Evolutionary conservation across 2,797 vertebrate genomes (phyloP), one percentile per base, ranked within the genome.

Genomic region (Sebastes miniatus): DNA sequence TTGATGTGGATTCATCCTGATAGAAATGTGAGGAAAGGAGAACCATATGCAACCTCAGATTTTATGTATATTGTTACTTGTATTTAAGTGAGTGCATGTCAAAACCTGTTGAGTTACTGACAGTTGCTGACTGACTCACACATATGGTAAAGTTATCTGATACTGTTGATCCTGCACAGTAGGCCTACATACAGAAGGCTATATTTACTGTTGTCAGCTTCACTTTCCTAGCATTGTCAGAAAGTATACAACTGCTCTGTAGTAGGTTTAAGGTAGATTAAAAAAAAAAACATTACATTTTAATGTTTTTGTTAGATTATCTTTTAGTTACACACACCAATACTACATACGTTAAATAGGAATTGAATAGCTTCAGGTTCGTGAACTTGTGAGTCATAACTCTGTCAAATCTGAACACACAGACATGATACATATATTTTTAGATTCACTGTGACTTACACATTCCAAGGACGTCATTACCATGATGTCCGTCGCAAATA

Each of bases 21-120:
- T 39, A 65, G n/a, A 56, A 84, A 68, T 34, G 25, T 70, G 61
- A 52, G 25, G 69, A 57, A 76, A 61, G 57, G 73, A 34, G 8
- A 58, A 59, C 8, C 8, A 69, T 71, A n/a, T 29, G 2, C 16
- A 69, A 27, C 62, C 34, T 39, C 34, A 1, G n/a, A 39, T 39
- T 43, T 65, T 36, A 39, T 4, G 34, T 16, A 25, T 6, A 24
- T 22, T 25, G 39, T 24, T 65, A 65, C 27, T 54, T 61, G 14
- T 10, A 32, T n/a, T 29, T 43, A 64, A 56, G 29, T 1, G 3
- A 57, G 20, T 36, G 25, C 14, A 69, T 13, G 18, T 27, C 12
- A 25, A 63, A 65, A 34, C 57, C 27, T 58, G 54, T n/a, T 77
- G n/a, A 71, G 54, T 52, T 14, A 52, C 20, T 52, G 50, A 52